Evolutionary conservation across 2,113 vertebrate genomes (phyloP), one percentile per base, ranked within the genome.

Genomic region (Anas platyrhynchos): DNA sequence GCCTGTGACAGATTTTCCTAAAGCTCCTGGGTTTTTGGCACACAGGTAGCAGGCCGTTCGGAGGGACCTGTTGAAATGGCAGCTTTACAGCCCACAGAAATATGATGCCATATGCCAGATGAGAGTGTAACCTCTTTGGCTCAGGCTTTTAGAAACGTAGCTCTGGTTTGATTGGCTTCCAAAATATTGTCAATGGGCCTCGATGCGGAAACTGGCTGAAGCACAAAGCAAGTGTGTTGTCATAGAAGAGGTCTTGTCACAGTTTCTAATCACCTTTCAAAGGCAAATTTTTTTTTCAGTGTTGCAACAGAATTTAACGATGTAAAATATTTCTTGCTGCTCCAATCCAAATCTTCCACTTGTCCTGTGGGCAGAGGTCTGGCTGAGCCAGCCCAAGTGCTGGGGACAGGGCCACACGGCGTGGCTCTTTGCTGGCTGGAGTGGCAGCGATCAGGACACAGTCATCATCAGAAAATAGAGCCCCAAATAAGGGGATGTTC

Each of bases 11-110:
- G 29, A 34, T 67, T 93, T 74, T 85, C 15, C 38, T 87, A 4
- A 48, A 75, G 46, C 73, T 86, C 46, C 48, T 32, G 59, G 55
- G 7, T 63, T 93, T 93, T 87, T 91, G 78, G 91, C 82, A 93
- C 13, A 3, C n/a, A 79, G 78, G n/a, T 55, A 41, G 38, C 21
- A 8, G 46, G 56, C 52, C 3, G 4, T 71, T 82, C 61, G 67
- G 73, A 67, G 56, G 16, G 6, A 92, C 78, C 52, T 78, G 87
- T 68, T 93, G 84, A 79, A 86, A 8, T 0, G 16, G 41, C 54
- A 92, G 8, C n/a, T 61, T 76, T 92, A 73, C 83, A 79, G 11
- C 36, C 38, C 56, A 13, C 7, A 43, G 44, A 85, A 82, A 43
- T 61, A 27, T 15, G 29, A 17, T 1, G 23, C 41, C 8, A 3